Conservation (phyloP, 2,113 vertebrate genomes). For the Podocnemis expansa region DNA sequence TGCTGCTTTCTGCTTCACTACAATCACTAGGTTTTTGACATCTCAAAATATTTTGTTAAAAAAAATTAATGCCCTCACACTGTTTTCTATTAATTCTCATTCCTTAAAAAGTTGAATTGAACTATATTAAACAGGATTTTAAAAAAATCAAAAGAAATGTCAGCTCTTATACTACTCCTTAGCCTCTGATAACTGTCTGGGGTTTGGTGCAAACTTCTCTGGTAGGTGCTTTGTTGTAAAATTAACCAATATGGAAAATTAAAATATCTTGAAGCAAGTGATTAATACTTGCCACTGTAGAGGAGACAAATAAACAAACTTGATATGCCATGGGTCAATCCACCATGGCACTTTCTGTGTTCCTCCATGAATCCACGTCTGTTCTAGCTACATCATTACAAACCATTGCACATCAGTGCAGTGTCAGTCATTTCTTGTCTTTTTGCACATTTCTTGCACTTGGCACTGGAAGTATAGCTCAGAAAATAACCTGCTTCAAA, state of each 20-base stretch:
- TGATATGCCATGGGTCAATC: neutral
- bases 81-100: constrained; percentile 29
- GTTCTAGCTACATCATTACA: neutral
- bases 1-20: neutral
- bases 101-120: neutral
- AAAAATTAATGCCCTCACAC: constrained; percentile 1
- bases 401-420: neutral
- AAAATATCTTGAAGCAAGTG: constrained; percentile 14
- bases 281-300: neutral
- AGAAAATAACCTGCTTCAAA: neutral
- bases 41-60: neutral
- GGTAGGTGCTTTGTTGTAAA: neutral
- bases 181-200: neutral
- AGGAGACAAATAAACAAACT: constrained; percentile 4
- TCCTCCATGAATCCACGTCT: neutral
- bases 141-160: neutral
- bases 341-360: neutral
- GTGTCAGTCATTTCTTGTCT: neutral
- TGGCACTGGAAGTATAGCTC: neutral
- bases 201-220: neutral
- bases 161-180: neutral
- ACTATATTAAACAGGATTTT: constrained; percentile 12
- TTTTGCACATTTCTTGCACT: neutral
- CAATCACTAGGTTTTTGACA: neutral
- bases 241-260: neutral